These are phyloP conservation scores for Dryas iulia DNA, from an alignment of 1,140 invertebrate species.

Conservation along the genomic window DNA sequence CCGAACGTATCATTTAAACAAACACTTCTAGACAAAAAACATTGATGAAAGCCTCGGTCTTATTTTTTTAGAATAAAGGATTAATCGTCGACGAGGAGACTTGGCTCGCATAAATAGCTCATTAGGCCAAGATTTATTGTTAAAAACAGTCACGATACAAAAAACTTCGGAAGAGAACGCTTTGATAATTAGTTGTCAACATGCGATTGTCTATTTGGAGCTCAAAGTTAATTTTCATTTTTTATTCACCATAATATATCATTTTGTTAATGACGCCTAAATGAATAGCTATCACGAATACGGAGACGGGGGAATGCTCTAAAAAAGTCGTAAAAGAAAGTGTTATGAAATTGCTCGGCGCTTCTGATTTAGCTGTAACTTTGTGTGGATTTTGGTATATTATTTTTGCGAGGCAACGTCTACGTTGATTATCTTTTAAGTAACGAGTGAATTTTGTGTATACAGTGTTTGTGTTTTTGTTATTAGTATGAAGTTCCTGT, in stretches of 20 bases:
- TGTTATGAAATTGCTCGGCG: conserved; percentile 36
- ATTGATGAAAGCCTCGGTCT: conserved; percentile 10
- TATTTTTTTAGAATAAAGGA: conserved; percentile 48
- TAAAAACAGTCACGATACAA: conserved; percentile 68
- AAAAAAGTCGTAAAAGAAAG: conserved; percentile 37
- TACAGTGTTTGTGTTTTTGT: background rate
- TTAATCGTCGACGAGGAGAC: conserved; percentile 66
- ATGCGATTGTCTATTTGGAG: conserved; percentile 76
- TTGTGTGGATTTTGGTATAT: background rate
- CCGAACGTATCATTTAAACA: background rate
- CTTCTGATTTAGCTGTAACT: conserved; percentile 24
- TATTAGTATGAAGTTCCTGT: background rate
- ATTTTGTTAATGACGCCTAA: conserved; percentile 72
- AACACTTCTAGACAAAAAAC: conserved; percentile 1
- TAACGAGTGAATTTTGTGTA: background rate
- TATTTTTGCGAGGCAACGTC: conserved; percentile 7
- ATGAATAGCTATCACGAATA: conserved; percentile 67
- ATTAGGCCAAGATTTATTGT: conserved; percentile 75
- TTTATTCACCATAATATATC: conserved; percentile 73
- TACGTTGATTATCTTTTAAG: conserved; percentile 7
- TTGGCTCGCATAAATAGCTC: conserved; percentile 74
- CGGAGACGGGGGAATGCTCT: conserved; percentile 23
- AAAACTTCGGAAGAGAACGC: conserved; percentile 63
- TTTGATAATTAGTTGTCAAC: conserved; percentile 77
- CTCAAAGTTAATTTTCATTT: conserved; percentile 62